Percentiles rank a stretch among this genome's conserved stretches.
Conservation (phyloP, 2,888 invertebrate species). For the Chloroclysta siterata region DNA sequence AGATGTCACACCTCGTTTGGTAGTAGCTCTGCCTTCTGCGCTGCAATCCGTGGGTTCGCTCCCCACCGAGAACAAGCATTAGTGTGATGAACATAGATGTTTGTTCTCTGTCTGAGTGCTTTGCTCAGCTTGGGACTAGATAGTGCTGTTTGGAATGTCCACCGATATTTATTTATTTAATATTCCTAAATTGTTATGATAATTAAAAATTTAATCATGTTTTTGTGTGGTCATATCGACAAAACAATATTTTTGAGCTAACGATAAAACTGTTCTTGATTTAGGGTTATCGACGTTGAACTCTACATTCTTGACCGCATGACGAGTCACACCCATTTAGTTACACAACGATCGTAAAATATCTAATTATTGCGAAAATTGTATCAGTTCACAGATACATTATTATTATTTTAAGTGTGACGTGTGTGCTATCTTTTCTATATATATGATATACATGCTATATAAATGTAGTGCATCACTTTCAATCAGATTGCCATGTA, state of each 20-base stretch:
- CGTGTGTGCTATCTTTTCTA: no score
- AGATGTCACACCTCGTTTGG: no score
- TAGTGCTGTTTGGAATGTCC: no score
- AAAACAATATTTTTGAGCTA: neutral
- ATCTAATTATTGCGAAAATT: neutral
- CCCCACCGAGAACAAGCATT: no score
- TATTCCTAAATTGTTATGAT: no score
- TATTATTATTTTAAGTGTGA: neutral
- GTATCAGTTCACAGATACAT: neutral
- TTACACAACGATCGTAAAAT: neutral
- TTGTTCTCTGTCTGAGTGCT: no score
- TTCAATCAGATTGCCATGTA: neutral
- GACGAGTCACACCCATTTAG: slow-evolving; percentile 26
- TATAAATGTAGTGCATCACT: neutral
- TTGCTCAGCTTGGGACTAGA: no score
- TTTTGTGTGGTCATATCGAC: neutral
- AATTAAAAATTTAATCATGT: neutral
- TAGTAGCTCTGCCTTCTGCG: no score
- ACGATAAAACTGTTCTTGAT: neutral
- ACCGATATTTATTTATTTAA: no score
- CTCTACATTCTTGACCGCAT: slow-evolving; percentile 2
- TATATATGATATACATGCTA: neutral
- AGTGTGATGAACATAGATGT: no score
- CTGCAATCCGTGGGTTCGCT: no score
- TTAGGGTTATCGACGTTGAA: slow-evolving; percentile 24